These are phyloP conservation scores for Geopemphigus sp. DNA, from an alignment of 1,140 invertebrate genomes.

Conservation along the genomic window DNA sequence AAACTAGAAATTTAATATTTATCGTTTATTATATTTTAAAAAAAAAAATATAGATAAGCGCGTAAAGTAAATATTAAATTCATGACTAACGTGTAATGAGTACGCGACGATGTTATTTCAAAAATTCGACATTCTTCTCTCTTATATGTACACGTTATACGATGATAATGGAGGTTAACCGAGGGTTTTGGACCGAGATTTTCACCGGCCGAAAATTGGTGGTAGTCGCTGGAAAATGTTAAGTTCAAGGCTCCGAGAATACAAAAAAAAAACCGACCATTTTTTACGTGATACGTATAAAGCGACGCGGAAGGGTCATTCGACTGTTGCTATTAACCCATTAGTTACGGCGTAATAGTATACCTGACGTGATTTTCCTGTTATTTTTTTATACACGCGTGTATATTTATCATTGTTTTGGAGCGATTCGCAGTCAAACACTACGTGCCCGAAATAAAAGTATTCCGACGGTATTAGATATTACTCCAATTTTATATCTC, in stretches of 20 bases:
- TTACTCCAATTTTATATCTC: conserved; percentile 28
- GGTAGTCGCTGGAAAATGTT: not conserved
- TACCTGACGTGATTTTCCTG: conserved; percentile 28
- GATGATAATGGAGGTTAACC: too few relatives aligned
- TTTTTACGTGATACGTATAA: not conserved
- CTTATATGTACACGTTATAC: too few relatives aligned
- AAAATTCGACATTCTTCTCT: too few relatives aligned
- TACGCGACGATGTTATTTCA: too few relatives aligned
- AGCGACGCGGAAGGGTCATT: conserved; percentile 33
- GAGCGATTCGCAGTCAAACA: conserved; percentile 33
- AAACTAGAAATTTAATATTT: too few relatives aligned
- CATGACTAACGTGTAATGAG: too few relatives aligned
- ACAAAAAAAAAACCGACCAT: conserved; percentile 21
- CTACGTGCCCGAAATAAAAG: conserved; percentile 34
- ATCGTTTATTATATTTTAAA: too few relatives aligned
- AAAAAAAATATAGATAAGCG: too few relatives aligned
- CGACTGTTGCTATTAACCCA: conserved; percentile 41
- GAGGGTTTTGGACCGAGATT: not conserved
- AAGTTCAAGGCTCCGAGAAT: conserved; percentile 42
- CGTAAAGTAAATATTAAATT: too few relatives aligned
- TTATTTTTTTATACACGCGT: not conserved
- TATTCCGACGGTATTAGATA: conserved; percentile 31
- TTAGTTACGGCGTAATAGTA: conserved; percentile 43
- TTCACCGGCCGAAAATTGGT: not conserved
- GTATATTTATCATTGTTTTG: conserved; percentile 39